Percentiles rank a stretch among this genome's conserved stretches.
Conservation (phyloP, 1,140 invertebrate genomes). For the Calephelis nemesis region DNA sequence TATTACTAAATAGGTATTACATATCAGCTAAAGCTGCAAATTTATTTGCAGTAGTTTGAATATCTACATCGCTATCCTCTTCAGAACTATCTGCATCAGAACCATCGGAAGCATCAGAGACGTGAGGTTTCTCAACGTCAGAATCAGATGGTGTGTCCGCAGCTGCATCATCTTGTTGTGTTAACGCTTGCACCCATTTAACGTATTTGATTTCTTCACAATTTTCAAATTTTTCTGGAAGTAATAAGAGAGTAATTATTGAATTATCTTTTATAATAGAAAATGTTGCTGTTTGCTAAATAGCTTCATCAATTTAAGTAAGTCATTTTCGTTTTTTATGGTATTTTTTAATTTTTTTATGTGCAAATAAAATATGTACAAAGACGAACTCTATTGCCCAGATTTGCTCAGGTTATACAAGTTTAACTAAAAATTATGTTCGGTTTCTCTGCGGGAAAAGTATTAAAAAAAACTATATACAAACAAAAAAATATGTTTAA, state of each 20-base stretch:
- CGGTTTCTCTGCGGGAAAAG: no score
- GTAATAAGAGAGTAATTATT: background rate
- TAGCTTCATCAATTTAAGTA: no score
- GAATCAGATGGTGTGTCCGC: slow-evolving; percentile 15
- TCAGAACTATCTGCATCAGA: slow-evolving; percentile 50
- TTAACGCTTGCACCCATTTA: slow-evolving; percentile 83
- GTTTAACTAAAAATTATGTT: no score
- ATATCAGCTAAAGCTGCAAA: slow-evolving; percentile 50
- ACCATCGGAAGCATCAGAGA: slow-evolving; percentile 82
- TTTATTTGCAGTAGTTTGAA: slow-evolving; percentile 49
- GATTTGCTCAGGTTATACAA: no score
- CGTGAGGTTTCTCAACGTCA: slow-evolving; percentile 76
- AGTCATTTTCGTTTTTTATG: no score
- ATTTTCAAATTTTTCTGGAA: slow-evolving; percentile 78
- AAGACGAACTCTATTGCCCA: no score
- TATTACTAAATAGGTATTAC: slow-evolving; percentile 24
- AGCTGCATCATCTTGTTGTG: slow-evolving; percentile 43
- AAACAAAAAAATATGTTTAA: no score
- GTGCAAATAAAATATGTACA: no score
- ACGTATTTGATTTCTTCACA: slow-evolving; percentile 81
- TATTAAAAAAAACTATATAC: no score
- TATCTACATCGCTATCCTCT: slow-evolving; percentile 32
- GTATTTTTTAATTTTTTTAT: no score
- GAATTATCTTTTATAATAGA: no score
- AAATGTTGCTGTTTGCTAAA: no score